phyloP scores from a whole-genome alignment of 2,797 vertebrate genomes.

The Gadopsis marmoratus region DNA sequence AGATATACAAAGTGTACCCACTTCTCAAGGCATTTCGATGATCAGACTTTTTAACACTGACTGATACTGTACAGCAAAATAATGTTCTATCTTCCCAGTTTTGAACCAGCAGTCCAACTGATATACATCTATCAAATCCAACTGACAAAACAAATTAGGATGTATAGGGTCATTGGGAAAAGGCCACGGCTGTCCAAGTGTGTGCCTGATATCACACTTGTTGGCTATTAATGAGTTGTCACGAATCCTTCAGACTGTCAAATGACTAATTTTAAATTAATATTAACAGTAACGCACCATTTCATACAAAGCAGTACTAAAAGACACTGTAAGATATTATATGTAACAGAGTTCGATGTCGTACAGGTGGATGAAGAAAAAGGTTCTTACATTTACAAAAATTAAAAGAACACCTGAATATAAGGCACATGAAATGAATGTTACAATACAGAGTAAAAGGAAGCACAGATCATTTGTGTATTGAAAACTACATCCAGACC shows the following conservation, averaged over 20 bases:
- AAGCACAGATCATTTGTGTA: constrained; percentile 2
- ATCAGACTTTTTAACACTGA: constrained; percentile 4
- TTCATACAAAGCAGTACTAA: constrained; percentile 11
- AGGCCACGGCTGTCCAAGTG: not conserved
- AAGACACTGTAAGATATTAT: not conserved
- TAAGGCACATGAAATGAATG: constrained; percentile 59
- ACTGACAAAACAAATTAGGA: not conserved
- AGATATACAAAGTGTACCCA: constrained; percentile 1
- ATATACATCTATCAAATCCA: not conserved
- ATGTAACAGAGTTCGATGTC: not conserved
- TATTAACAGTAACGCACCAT: not conserved
- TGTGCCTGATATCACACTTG: constrained; percentile 17
- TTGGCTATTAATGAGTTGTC: not conserved
- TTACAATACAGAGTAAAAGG: constrained; percentile 17
- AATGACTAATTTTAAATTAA: not conserved
- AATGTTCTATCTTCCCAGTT: not conserved
- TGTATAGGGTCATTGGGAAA: not conserved
- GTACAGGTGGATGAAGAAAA: constrained; percentile 39
- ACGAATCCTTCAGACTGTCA: not conserved
- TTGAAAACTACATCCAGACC: not conserved
- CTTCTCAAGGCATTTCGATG: constrained; percentile 17
- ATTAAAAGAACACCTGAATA: constrained; percentile 21
- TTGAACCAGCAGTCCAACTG: not conserved
- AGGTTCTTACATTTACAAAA: constrained; percentile 20
- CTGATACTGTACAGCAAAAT: not conserved